Percentiles rank a stretch among this genome's conserved stretches.
These are phyloP conservation scores for Drosophila equinoxialis DNA, from an alignment of 1,140 invertebrate species.

Conservation along the genomic window DNA sequence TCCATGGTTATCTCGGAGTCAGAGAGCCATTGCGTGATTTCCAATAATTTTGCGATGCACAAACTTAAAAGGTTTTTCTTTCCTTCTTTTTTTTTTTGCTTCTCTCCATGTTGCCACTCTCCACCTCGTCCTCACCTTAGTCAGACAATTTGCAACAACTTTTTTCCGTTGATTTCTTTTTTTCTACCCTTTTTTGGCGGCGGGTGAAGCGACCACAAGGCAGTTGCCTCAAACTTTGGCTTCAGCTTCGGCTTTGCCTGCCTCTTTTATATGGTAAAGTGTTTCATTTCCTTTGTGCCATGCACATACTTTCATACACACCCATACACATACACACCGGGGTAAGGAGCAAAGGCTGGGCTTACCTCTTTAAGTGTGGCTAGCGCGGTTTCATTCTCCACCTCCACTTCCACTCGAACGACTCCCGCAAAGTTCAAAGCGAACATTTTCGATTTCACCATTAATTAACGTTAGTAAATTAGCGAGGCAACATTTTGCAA, in stretches of 20 bases:
- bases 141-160: constrained; percentile 61
- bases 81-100: background rate
- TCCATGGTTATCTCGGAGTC: constrained; percentile 19
- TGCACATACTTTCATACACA: constrained; percentile 8
- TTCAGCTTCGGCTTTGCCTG: background rate
- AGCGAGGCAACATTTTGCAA: constrained; percentile 52
- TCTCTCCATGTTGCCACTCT: background rate
- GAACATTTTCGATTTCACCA: constrained; percentile 73
- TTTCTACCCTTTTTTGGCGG: background rate
- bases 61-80: constrained; percentile 53
- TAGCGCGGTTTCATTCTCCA: constrained; percentile 44
- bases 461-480: constrained; percentile 80
- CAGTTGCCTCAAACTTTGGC: constrained; percentile 39
- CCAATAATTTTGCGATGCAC: constrained; percentile 21
- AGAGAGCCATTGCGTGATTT: constrained; percentile 44
- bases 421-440: constrained; percentile 69
- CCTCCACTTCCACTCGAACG: constrained; percentile 21
- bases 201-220: constrained; percentile 29
- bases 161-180: constrained; percentile 8
- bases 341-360: background rate
- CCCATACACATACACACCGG: constrained; percentile 5
- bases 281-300: constrained; percentile 71
- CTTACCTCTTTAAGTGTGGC: constrained; percentile 54
- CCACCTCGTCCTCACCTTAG: background rate
- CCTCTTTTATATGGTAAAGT: constrained; percentile 44